Percentiles rank a stretch among this genome's conserved stretches.
Conservation (phyloP, 2,113 vertebrate species). For the Rhabdornis inornatus region DNA sequence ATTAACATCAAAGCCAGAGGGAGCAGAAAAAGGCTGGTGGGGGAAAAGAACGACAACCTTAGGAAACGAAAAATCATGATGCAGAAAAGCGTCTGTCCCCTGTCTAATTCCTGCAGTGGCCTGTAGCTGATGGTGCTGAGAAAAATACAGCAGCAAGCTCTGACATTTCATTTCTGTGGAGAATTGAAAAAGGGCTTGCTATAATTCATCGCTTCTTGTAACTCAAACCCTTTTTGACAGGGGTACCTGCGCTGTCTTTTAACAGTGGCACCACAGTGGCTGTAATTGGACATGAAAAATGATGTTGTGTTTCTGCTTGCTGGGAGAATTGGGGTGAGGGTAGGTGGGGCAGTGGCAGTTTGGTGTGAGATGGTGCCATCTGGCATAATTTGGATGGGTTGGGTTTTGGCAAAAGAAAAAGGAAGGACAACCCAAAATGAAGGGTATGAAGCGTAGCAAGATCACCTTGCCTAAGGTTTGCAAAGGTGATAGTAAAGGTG, state of each 20-base stretch:
- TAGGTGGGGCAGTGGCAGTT: not conserved
- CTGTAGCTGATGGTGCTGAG: constrained; percentile 66
- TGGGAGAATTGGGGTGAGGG: not conserved
- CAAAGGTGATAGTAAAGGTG: not conserved
- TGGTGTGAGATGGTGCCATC: not conserved
- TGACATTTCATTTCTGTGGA: constrained; percentile 73
- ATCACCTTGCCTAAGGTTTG: not conserved
- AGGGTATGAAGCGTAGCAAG: not conserved
- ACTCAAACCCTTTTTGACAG: constrained; percentile 69
- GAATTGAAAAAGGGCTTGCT: constrained; percentile 71
- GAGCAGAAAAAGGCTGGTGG: constrained; percentile 11
- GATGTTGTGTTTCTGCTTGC: constrained; percentile 40
- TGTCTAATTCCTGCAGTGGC: constrained; percentile 65
- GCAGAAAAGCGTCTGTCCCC: constrained; percentile 58
- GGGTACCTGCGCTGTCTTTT: constrained; percentile 66
- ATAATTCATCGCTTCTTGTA: constrained; percentile 73
- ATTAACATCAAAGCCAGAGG: constrained; percentile 65
- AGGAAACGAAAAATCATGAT: constrained; percentile 58
- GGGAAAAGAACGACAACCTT: constrained; percentile 9
- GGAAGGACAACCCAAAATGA: not conserved
- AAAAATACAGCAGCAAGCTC: constrained; percentile 66
- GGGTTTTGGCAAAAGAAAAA: not conserved
- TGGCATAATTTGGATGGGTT: not conserved
- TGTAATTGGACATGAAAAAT: constrained; percentile 73
- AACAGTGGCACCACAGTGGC: constrained; percentile 42